A percentile compares a stretch with the other conserved stretches of the same genome.
phyloP scores from a whole-genome alignment of 2,797 vertebrate species.

The Neosalanx taihuensis region DNA sequence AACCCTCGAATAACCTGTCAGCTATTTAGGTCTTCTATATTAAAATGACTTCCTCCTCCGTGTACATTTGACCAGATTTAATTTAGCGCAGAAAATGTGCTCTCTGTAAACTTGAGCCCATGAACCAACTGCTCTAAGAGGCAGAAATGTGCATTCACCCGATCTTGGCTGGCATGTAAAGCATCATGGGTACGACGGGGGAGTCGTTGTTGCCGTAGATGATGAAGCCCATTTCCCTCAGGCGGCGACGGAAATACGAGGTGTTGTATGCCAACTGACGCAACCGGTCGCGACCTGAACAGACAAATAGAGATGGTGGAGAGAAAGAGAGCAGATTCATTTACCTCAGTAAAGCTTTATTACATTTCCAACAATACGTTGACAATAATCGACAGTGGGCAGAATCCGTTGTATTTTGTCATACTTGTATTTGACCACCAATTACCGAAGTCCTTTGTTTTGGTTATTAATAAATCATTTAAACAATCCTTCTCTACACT shows the following conservation, averaged over 20 bases:
- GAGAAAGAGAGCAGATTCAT: not conserved
- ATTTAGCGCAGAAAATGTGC: not conserved
- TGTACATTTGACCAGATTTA: too few species aligned
- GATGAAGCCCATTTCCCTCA: conserved; percentile 91
- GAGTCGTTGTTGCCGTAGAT: conserved; percentile 96
- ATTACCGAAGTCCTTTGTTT: too few species aligned
- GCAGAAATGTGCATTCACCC: conserved; percentile 65
- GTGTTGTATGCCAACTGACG: conserved; percentile 90
- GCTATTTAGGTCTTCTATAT: too few species aligned
- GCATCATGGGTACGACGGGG: conserved; percentile 93
- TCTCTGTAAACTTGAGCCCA: not conserved
- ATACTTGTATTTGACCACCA: too few species aligned
- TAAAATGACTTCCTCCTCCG: too few species aligned
- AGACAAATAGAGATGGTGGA: not conserved
- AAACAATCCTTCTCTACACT: too few species aligned
- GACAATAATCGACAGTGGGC: too few species aligned
- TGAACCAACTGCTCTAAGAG: too few species aligned
- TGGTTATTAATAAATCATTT: too few species aligned
- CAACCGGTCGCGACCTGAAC: conserved; percentile 82
- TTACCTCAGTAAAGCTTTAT: not conserved
- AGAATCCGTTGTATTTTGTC: too few species aligned
- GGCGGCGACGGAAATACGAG: conserved; percentile 86
- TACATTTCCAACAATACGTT: too few species aligned
- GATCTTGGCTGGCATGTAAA: conserved; percentile 98
- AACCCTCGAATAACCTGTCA: too few species aligned